Percentiles rank a stretch among this genome's conserved stretches.
Evolutionary conservation across 2,113 vertebrate species (phyloP).

Genomic region (Mohoua ochrocephala): DNA sequence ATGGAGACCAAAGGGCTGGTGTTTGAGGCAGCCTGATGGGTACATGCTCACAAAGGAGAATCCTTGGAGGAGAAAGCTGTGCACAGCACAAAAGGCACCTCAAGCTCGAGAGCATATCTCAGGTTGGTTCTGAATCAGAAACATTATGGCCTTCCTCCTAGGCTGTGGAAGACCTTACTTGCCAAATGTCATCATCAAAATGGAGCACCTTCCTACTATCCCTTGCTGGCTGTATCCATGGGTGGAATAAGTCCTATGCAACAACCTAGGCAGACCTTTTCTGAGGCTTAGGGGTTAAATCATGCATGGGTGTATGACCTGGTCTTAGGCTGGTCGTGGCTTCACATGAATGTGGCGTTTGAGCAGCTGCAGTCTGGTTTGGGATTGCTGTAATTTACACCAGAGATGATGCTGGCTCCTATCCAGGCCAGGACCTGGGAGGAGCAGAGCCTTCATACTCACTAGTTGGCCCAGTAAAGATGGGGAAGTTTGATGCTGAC

Average conservation of each 20-base stretch:
- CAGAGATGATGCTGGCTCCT: not conserved
- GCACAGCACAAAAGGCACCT: not conserved
- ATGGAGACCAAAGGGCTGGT: not conserved
- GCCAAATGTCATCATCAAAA: not conserved
- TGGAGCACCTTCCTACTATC: accelerated
- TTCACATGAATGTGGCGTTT: not conserved
- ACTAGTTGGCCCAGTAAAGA: not conserved
- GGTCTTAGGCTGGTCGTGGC: not conserved
- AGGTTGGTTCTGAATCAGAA: not conserved
- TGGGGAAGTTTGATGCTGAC: not conserved
- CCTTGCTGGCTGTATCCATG: not conserved
- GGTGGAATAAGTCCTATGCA: not conserved
- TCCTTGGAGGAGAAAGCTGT: not conserved
- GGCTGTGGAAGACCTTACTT: not conserved
- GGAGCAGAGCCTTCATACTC: not conserved
- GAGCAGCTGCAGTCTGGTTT: not conserved
- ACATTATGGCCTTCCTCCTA: not conserved
- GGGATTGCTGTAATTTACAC: not conserved
- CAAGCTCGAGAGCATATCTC: accelerated
- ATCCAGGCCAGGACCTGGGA: not conserved
- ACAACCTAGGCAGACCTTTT: not conserved
- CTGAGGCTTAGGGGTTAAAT: not conserved
- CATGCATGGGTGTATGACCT: not conserved
- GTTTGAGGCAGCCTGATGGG: not conserved
- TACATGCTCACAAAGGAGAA: not conserved